Evolutionary conservation across 2,888 invertebrate species (phyloP), one percentile per base, ranked within the genome.

Genomic region (Leucania comma): DNA sequence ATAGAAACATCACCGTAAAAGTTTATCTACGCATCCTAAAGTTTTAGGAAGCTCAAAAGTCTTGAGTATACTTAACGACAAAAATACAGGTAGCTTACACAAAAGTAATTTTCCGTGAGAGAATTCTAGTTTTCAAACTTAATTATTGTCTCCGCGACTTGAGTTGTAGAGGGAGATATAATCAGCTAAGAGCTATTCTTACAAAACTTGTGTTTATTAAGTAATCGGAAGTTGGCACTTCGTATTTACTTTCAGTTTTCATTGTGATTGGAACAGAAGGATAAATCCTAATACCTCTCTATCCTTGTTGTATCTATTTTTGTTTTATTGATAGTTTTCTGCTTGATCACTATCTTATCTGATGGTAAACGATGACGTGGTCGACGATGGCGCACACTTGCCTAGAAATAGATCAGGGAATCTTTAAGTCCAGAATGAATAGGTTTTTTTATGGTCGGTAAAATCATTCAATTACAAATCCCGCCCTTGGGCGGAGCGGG

Each of bases 101-200:
- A 71, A 65, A 61, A 81, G 50, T 68, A 51, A 46, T 71, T 69
- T 67, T 29, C 59, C 54, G 42, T 50, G 20, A 50, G 54, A 22
- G 26, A 61, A 42, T 61, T 70, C 75, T 68, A 65, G 72, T 81
- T 79, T 70, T 48, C 8, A 53, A 79, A 79, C 65, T 71, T 62
- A 72, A 77, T 79, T 81, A 76, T 66, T 81, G 59, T 81, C 78
- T 57, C 67, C 17, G 58, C 59, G 48, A 46, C 68, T 38, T 35
- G 26, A 76, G 62, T 68, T 59, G 42, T 24, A 22, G 65, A 32
- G 6, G 20, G 3, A 65, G 81, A 71, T 71, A 79, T 81, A 81
- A 79, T 79, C 68, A 81, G 68, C 59, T 77, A 57, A 79, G 46
- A 76, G 77, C 53, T 14, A 32, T n/a, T 48, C 51, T 54, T 65